Base-by-base conservation (phyloP, 2,797 vertebrate genomes). In the Sebastes trivittatus region DNA sequence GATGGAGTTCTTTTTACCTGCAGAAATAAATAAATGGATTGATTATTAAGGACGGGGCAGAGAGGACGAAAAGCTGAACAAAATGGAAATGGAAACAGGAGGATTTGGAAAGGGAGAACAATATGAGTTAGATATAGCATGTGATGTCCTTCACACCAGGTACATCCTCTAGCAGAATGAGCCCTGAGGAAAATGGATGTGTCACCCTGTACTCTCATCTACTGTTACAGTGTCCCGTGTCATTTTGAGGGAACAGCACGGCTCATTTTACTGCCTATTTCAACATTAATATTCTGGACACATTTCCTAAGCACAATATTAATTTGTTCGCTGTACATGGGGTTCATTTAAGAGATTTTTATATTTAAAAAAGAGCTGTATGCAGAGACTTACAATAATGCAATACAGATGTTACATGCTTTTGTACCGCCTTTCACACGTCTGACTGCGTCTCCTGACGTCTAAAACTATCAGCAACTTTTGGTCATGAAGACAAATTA, bases 1-100 rank as follows among this genome's bases (percentile, higher is more conserved):
- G 87, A 97, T 98, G 0, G 98, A 99, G 88, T 99, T 99, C 95
- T 99, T 99, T 94, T 99, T 99, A 55, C 98, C 98, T 99, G 88
- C 22, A 81, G 52, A 68, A 46, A 42, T 13, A 69, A 73, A 77
- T 4, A 52, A 71, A 65, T 25, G 2, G 3, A 66, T 38, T 71
- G 20, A 78, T 80, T 77, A 52, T 38, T 72, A 46, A 83, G 63
- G 54, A 71, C 34, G 67, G 25, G 61, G 38, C 54, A 68, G 61
- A 59, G 25, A 60, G 69, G 71, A 77, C 63, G 59, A 83, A 75
- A 55, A 49, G 42, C n/a, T 58, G 64, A 80, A 66, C 75, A 75
- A 32, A 77, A 65, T 75, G 54, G 49, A 54, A 54, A 54, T 20
- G 46, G 34, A 76, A 80, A 82, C 7, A 32, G 46, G 25, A 60